These are phyloP conservation scores for Andrena marginata DNA, from an alignment of 2,888 invertebrate genomes.

Conservation along the genomic window DNA sequence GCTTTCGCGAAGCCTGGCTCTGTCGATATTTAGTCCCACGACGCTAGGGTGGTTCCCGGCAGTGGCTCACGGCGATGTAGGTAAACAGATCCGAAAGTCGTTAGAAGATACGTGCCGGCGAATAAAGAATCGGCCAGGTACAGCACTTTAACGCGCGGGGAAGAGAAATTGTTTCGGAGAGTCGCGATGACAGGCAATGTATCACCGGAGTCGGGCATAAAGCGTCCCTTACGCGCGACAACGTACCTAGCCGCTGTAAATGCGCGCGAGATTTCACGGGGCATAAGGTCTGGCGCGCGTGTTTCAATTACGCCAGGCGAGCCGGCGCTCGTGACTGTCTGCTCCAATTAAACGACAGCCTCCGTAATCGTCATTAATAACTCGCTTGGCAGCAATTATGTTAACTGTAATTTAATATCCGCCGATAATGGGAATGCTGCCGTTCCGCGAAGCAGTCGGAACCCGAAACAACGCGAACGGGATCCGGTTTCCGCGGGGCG, in stretches of 20 bases:
- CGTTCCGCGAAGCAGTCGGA: not conserved
- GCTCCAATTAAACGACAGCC: not conserved
- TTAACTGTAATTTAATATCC: slow-evolving; percentile 35
- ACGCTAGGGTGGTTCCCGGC: too few relatives aligned
- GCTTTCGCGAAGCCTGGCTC: too few relatives aligned
- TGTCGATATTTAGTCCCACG: too few relatives aligned
- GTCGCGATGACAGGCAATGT: slow-evolving; percentile 20
- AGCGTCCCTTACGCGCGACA: slow-evolving; percentile 19
- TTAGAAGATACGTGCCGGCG: not conserved
- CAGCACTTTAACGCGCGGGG: not conserved
- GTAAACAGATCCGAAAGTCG: too few relatives aligned
- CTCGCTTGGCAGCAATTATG: slow-evolving; percentile 1
- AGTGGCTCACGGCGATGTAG: too few relatives aligned
- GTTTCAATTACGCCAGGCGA: slow-evolving; percentile 23
- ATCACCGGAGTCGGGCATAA: slow-evolving; percentile 15
- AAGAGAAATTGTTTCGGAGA: slow-evolving; percentile 7
- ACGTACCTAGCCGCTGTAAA: not conserved
- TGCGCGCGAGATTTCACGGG: slow-evolving; percentile 12
- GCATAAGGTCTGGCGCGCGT: slow-evolving; percentile 13
- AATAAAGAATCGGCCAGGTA: not conserved
- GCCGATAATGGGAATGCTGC: slow-evolving; percentile 13
- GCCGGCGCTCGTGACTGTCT: not conserved
- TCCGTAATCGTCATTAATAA: slow-evolving; percentile 35
- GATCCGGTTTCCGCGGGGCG: not conserved
- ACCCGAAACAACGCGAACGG: not conserved